A percentile compares a stretch with the other conserved stretches of the same genome.
Evolutionary conservation across 2,888 invertebrate genomes (phyloP).

Genomic region (Disparrhopalites patrizii): DNA sequence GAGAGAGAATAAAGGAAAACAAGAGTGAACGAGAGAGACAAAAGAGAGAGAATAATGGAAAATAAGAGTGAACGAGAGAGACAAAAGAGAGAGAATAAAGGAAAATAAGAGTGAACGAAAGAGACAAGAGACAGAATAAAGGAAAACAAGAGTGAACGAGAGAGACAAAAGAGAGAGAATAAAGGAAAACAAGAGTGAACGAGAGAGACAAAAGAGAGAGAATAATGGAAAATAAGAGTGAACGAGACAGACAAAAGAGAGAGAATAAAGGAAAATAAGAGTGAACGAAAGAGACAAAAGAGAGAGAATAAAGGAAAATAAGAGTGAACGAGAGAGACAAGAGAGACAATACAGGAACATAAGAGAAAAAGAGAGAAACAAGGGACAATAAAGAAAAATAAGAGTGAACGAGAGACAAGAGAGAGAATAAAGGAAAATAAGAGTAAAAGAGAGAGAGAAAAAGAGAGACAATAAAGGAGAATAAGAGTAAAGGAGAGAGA

Average conservation of each 20-base stretch:
- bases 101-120: background rate
- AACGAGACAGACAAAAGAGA: no score
- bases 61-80: background rate
- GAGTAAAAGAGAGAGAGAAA: background rate
- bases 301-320: background rate
- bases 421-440: background rate
- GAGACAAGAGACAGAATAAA: background rate
- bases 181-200: background rate
- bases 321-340: background rate
- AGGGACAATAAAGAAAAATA: background rate
- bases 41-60: background rate
- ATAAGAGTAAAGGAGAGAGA: background rate
- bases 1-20: background rate
- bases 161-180: background rate
- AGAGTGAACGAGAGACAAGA: background rate
- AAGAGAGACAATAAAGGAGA: background rate
- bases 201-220: background rate
- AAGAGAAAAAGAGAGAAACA: background rate
- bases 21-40: background rate
- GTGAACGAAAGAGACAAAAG: background rate
- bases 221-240: no score
- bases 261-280: background rate
- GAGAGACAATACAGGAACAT: no score
- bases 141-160: background rate
- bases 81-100: background rate